Evolutionary conservation across 2,888 invertebrate species (phyloP).

Genomic region (Boloria euphrosyne): DNA sequence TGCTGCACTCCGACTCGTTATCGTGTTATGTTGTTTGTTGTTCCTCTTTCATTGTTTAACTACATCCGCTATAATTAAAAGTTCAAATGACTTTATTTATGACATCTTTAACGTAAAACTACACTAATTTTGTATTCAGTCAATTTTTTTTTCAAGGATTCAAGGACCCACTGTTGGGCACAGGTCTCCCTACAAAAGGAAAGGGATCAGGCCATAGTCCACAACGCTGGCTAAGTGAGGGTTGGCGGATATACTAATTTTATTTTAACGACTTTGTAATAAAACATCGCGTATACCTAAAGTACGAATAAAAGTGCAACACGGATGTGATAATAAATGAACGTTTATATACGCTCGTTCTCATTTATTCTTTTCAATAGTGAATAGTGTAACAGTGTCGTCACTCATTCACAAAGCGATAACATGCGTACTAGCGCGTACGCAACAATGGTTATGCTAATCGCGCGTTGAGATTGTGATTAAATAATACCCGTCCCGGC

Average conservation of each 20-base stretch:
- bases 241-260: too few species aligned
- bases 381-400: conserved; percentile 22
- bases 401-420: conserved; percentile 36
- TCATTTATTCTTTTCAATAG: conserved; percentile 29
- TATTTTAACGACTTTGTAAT: too few species aligned
- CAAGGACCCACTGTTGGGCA: too few species aligned
- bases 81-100: not conserved
- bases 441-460: conserved; percentile 75
- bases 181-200: too few species aligned
- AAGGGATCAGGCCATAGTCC: too few species aligned
- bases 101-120: too few species aligned
- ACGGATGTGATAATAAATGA: too few species aligned
- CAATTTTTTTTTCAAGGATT: too few species aligned
- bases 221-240: too few species aligned
- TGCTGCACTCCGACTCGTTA: conserved; percentile 51
- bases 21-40: conserved; percentile 38
- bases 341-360: conserved; percentile 24
- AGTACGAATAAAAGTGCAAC: too few species aligned
- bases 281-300: too few species aligned
- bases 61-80: not conserved
- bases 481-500: conserved; percentile 61
- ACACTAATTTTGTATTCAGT: too few species aligned
- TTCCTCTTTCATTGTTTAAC: conserved; percentile 23
- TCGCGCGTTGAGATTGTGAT: conserved; percentile 69
- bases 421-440: conserved; percentile 43